Conservation (phyloP, 2,113 vertebrate genomes). For the Numida meleagris region DNA sequence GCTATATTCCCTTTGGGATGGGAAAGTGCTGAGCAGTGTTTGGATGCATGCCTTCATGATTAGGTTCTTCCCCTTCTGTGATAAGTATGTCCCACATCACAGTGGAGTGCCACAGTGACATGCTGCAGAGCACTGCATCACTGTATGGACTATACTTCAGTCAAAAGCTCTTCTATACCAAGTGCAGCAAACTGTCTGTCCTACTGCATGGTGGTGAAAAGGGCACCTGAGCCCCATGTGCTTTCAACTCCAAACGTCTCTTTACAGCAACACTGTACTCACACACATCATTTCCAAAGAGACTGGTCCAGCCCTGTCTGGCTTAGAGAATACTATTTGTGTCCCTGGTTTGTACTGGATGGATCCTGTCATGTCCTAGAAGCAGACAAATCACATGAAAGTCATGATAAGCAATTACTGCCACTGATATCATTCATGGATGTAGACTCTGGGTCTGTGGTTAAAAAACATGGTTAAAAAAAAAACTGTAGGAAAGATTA, state of each 20-base stretch:
- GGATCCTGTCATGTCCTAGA: background rate
- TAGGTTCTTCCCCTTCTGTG: background rate
- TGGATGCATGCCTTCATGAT: fast-evolving
- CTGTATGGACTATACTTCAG: background rate
- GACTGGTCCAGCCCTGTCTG: background rate
- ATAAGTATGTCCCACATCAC: background rate
- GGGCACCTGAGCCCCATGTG: background rate
- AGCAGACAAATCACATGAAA: background rate
- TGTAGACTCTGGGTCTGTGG: background rate
- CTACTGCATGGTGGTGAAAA: background rate
- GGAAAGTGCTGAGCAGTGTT: background rate
- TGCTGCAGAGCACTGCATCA: fast-evolving
- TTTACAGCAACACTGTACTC: background rate
- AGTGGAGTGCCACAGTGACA: background rate
- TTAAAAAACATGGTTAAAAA: background rate
- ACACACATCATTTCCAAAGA: background rate
- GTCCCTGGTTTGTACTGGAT: background rate
- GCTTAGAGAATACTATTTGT: background rate
- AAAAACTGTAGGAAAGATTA: background rate
- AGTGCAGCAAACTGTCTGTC: background rate
- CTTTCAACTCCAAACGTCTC: background rate
- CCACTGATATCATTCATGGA: background rate
- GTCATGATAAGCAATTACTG: background rate
- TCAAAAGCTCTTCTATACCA: background rate
- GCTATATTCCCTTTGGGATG: background rate